phyloP scores from a whole-genome alignment of 2,888 invertebrate species.

The Tetragonula carbonaria region DNA sequence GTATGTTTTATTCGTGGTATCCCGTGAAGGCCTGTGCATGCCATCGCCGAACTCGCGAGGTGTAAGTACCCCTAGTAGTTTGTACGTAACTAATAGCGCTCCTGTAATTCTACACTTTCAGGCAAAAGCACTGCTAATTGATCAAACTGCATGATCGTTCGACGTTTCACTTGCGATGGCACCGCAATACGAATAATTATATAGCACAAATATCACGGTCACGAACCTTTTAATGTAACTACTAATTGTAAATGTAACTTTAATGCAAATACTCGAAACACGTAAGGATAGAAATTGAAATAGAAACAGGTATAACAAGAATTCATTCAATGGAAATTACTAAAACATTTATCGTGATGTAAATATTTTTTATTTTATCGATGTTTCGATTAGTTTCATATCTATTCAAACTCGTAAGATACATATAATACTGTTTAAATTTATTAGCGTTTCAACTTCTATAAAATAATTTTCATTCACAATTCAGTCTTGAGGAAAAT shows the following conservation, averaged over 20 bases:
- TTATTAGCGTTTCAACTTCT: not conserved
- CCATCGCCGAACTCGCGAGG: slow-evolving; percentile 94
- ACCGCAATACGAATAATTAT: slow-evolving; percentile 32
- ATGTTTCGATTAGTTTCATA: not conserved
- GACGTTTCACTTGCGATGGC: slow-evolving; percentile 46
- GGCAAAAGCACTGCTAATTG: slow-evolving; percentile 53
- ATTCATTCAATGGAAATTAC: not conserved
- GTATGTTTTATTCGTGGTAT: slow-evolving; percentile 80
- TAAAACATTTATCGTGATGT: not conserved
- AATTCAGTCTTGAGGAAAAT: not conserved
- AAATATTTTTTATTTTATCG: not conserved
- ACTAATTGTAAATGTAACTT: too few relatives aligned
- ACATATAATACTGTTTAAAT: not conserved
- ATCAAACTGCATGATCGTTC: slow-evolving; percentile 56
- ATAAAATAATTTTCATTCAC: not conserved
- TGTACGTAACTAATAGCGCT: slow-evolving; percentile 58
- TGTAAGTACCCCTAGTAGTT: slow-evolving; percentile 89
- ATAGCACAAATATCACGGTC: slow-evolving; percentile 2
- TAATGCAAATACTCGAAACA: slow-evolving; percentile 6
- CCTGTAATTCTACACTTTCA: slow-evolving; percentile 51
- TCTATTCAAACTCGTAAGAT: not conserved
- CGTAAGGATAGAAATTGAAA: not conserved
- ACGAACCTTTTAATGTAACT: not conserved
- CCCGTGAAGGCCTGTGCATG: slow-evolving; percentile 91
- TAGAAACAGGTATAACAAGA: not conserved